Evolutionary conservation across 2,888 invertebrate species (phyloP), one percentile per base, ranked within the genome.

Genomic region (Lysandra bellargus): DNA sequence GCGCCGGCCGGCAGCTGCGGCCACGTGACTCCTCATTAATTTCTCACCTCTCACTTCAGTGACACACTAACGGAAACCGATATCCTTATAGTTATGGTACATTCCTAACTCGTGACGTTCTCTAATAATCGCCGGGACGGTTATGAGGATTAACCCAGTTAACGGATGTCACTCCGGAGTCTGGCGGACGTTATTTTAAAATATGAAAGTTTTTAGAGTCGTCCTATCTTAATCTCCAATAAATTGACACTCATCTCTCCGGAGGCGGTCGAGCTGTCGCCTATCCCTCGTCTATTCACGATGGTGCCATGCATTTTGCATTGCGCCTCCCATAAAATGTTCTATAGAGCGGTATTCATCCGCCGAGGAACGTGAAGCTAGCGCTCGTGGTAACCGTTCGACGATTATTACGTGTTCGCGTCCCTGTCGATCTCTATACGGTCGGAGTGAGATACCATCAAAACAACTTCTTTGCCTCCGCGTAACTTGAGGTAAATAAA

Each of bases 391-490:
- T 57, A 74, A 57, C 79, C 57, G 74, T 60, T 74, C 60, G 74
- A 82, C 79, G 81, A 80, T 81, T 80, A 79, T 80, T 79, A 82
- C 82, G 79, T 80, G 80, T 87, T 86, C 85, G 86, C 87, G 85
- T 89, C 88, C 90, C 90, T 89, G 90, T 89, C 87, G 84, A 88
- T 88, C 86, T 85, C 85, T 85, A 86, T 87, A 88, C 85, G 84
- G 89, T 85, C 88, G 92, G 93, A 94, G 90, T 85, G 91, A 91
- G 94, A 94, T 89, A 88, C 90, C 91, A 91, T 87, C 89, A 93
- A 94, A 94, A 94, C 93, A 93, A 91, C 90, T 89, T 90, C 87
- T 69, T 23, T 30, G 84, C 87, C 85, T 76, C 57, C 17, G 85
- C 88, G 86, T 89, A 81, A 88, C 86, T 87, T 89, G 87, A 87